Conservation (phyloP, 2,888 invertebrate species). For the Hyppa rectilinea region DNA sequence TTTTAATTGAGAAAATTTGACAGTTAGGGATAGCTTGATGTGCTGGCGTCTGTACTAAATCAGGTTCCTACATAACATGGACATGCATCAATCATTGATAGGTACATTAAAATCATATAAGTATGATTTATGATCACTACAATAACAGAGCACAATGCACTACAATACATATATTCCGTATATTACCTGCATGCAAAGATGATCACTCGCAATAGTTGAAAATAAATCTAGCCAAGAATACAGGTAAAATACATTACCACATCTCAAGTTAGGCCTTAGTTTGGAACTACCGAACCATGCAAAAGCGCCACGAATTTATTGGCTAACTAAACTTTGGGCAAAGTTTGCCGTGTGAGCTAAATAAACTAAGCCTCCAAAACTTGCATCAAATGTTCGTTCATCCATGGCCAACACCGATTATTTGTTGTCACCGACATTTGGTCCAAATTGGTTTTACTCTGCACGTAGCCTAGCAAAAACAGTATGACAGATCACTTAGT, state of each 20-base stretch:
- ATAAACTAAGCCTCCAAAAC: conserved; percentile 29
- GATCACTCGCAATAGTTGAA: not conserved
- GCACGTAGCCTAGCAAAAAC: not conserved
- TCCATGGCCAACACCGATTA: not conserved
- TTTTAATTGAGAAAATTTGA: no score
- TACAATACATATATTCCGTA: not conserved
- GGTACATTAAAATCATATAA: conserved; percentile 7
- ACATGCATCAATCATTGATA: conserved; percentile 1
- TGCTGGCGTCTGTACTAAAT: no score
- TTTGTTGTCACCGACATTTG: conserved; percentile 10
- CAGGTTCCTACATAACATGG: not conserved
- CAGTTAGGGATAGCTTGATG: no score
- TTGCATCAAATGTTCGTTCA: conserved; percentile 27
- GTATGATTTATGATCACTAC: conserved; percentile 14
- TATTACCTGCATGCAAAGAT: not conserved
- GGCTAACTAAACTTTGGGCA: conserved; percentile 9
- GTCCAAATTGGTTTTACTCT: not conserved
- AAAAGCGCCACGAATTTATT: conserved; percentile 19
- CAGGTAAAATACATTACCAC: conserved; percentile 7
- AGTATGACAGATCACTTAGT: conserved; percentile 6
- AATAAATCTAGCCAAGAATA: conserved; percentile 23
- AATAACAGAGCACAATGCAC: not conserved
- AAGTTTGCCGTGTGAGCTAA: conserved; percentile 30
- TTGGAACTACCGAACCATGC: not conserved
- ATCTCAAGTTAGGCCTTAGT: conserved; percentile 14